Evolutionary conservation across 2,888 invertebrate species (phyloP).

Genomic region (Lepidonotus clava): DNA sequence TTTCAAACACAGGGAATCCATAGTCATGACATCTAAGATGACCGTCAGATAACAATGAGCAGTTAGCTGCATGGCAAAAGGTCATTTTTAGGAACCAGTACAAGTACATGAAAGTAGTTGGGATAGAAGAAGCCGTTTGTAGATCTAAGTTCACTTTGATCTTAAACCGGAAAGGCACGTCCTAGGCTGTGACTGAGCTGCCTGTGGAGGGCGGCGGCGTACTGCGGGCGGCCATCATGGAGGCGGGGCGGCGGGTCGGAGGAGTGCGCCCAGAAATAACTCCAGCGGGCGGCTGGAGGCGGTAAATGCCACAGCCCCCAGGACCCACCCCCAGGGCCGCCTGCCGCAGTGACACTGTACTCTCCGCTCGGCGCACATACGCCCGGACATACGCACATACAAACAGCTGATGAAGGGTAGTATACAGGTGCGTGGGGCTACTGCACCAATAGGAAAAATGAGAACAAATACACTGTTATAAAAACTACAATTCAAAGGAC

Average conservation of each 20-base stretch:
- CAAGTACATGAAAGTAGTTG: too few relatives aligned
- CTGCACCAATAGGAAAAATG: too few relatives aligned
- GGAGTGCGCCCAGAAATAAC: constrained; percentile 3
- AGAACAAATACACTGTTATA: not conserved
- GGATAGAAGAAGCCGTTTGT: too few relatives aligned
- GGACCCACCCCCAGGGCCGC: not conserved
- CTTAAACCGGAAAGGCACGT: not conserved
- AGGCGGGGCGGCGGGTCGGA: not conserved
- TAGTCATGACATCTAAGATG: too few relatives aligned
- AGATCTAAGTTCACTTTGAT: too few relatives aligned
- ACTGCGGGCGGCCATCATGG: not conserved
- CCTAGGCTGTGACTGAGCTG: not conserved
- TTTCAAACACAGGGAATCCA: too few relatives aligned
- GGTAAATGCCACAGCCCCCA: constrained; percentile 1
- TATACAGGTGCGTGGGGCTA: too few relatives aligned
- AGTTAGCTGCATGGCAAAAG: too few relatives aligned
- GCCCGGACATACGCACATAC: too few relatives aligned
- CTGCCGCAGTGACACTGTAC: not conserved
- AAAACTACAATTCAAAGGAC: not conserved
- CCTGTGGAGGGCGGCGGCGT: not conserved
- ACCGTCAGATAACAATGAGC: too few relatives aligned
- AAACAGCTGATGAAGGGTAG: too few relatives aligned
- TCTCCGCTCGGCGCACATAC: not conserved
- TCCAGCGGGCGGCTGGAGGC: not conserved
- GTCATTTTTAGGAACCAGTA: too few relatives aligned